A percentile compares a stretch with the other conserved stretches of the same genome.
Evolutionary conservation across 2,888 invertebrate genomes (phyloP).

Genomic region (Xestoiulus laeticollis): DNA sequence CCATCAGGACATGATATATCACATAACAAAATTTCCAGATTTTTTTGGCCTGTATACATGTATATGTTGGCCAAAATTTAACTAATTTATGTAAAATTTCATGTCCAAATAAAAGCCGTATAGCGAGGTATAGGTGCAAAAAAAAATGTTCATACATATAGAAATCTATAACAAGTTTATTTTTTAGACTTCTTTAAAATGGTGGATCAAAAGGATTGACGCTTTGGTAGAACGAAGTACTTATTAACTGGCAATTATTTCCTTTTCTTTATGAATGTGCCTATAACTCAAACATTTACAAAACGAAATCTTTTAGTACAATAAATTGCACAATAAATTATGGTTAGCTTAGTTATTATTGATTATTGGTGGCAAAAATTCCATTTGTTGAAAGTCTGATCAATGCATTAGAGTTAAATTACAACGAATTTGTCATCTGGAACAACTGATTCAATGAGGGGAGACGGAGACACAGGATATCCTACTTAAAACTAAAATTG

Average conservation of each 20-base stretch:
- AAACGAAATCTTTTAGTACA: background rate
- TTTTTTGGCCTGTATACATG: too few species aligned
- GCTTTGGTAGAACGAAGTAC: too few species aligned
- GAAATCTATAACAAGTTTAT: too few species aligned
- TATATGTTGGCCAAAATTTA: too few species aligned
- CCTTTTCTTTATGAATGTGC: background rate
- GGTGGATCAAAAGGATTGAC: too few species aligned
- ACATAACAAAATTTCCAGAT: too few species aligned
- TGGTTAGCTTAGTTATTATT: background rate
- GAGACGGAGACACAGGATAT: constrained; percentile 12
- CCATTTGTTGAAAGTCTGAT: background rate
- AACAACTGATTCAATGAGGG: background rate
- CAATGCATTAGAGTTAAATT: background rate
- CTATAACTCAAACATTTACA: background rate
- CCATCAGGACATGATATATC: too few species aligned
- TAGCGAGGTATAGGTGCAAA: too few species aligned
- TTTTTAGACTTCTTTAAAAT: too few species aligned
- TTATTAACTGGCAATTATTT: background rate
- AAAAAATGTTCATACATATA: too few species aligned
- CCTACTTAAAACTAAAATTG: background rate
- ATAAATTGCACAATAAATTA: background rate
- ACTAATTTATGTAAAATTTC: too few species aligned
- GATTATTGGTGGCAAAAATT: background rate
- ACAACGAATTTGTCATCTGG: background rate
- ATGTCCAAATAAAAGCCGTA: too few species aligned